A percentile compares a stretch with the other conserved stretches of the same genome.
Conservation (phyloP, 2,888 invertebrate genomes). For the Acanthoscelides obtectus region DNA sequence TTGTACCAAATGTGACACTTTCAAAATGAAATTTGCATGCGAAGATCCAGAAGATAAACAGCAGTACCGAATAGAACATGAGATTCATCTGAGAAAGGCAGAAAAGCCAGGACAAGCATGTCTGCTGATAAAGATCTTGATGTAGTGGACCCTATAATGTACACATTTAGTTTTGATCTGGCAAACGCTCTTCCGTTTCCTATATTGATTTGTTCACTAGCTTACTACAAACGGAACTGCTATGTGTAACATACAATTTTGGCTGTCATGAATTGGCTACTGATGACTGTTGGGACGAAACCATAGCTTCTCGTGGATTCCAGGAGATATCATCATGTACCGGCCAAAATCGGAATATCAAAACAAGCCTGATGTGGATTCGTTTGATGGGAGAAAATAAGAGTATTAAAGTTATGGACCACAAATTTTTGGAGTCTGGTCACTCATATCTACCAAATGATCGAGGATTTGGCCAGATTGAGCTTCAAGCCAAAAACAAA, state of each 20-base stretch:
- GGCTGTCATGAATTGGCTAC: neutral
- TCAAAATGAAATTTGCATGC: neutral
- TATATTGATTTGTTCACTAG: conserved; percentile 27
- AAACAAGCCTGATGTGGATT: conserved; percentile 4
- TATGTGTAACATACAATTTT: conserved; percentile 4
- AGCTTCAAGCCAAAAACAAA: conserved; percentile 4
- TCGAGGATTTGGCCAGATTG: neutral
- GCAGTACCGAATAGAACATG: neutral
- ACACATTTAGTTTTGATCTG: conserved; percentile 14
- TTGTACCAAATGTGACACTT: neutral
- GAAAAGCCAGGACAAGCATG: neutral
- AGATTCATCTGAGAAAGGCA: neutral
- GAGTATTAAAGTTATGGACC: neutral
- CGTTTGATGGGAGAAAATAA: neutral
- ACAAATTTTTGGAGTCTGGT: neutral
- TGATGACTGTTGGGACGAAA: conserved; percentile 33
- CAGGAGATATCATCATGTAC: conserved; percentile 21
- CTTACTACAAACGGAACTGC: conserved; percentile 31
- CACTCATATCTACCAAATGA: neutral
- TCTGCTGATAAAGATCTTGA: neutral
- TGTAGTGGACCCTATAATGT: neutral
- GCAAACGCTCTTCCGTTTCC: conserved; percentile 20
- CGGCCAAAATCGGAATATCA: conserved; percentile 5
- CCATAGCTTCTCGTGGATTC: conserved; percentile 30
- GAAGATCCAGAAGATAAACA: neutral